Percentiles rank a stretch among this genome's conserved stretches.
Conservation (phyloP, 2,113 vertebrate species). For the Mandrillus leucophaeus region DNA sequence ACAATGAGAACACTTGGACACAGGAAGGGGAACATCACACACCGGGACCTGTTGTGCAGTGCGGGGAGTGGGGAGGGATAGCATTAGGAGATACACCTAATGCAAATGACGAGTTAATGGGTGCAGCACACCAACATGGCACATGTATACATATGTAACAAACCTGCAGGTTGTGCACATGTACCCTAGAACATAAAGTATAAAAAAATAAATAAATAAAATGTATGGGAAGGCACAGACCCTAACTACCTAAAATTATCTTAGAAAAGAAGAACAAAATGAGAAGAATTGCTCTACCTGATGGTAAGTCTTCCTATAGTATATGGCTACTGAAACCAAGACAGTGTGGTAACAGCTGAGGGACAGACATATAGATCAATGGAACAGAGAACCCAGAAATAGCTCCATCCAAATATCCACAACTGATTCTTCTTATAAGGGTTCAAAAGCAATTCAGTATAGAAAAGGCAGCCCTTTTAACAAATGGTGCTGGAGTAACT, state of each 20-base stretch:
- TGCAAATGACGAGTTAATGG: too few relatives aligned
- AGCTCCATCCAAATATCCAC: background rate
- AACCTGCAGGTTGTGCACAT: too few relatives aligned
- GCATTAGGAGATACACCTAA: too few relatives aligned
- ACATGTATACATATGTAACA: too few relatives aligned
- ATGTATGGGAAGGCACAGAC: background rate
- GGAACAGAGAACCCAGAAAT: background rate
- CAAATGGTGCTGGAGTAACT: background rate
- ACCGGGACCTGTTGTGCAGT: too few relatives aligned
- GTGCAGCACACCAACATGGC: too few relatives aligned
- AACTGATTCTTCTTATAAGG: background rate
- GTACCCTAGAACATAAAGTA: too few relatives aligned
- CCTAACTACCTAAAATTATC: background rate
- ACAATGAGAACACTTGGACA: too few relatives aligned
- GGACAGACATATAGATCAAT: background rate
- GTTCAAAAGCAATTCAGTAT: background rate
- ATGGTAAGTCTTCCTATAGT: background rate
- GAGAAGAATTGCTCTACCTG: background rate
- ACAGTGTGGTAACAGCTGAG: too few relatives aligned
- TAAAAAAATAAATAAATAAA: background rate
- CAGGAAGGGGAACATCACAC: too few relatives aligned
- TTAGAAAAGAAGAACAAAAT: background rate
- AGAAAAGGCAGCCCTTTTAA: background rate
- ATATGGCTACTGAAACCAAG: background rate
- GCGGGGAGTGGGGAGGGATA: too few relatives aligned